phyloP scores from a whole-genome alignment of 1,140 invertebrate genomes.

The Drosophila punjabiensis region DNA sequence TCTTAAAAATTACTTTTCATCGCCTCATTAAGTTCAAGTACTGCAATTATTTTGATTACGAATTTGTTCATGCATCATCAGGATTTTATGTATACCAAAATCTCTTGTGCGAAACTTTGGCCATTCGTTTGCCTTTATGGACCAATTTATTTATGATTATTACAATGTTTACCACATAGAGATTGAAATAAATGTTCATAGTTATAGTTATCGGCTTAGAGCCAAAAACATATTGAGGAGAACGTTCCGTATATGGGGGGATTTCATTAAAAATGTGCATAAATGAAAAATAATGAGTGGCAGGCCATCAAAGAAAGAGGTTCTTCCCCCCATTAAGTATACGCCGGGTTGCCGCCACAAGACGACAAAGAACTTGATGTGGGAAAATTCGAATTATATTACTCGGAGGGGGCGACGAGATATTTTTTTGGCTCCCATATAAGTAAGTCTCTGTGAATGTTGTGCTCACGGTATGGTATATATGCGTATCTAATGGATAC shows the following conservation, averaged over 20 bases:
- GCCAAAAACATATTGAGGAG: slow-evolving; percentile 20
- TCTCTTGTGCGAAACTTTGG: slow-evolving; percentile 47
- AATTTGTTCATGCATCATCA: slow-evolving; percentile 30
- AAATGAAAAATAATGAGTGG: slow-evolving; percentile 54
- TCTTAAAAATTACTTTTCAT: neutral
- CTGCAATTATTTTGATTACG: slow-evolving; percentile 8
- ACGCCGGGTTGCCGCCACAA: slow-evolving; percentile 18
- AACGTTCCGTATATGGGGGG: neutral
- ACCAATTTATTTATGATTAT: slow-evolving; percentile 66
- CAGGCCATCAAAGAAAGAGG: slow-evolving; percentile 20
- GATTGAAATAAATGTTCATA: slow-evolving; percentile 41
- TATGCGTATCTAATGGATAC: slow-evolving; percentile 82
- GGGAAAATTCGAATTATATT: slow-evolving; percentile 43
- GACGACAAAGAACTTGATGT: slow-evolving; percentile 30
- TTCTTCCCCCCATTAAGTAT: slow-evolving; percentile 36
- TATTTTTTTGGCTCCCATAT: slow-evolving; percentile 43
- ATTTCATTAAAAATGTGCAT: slow-evolving; percentile 54
- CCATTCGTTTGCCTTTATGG: slow-evolving; percentile 49
- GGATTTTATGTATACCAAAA: slow-evolving; percentile 36
- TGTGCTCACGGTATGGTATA: neutral
- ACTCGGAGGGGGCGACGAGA: slow-evolving; percentile 7
- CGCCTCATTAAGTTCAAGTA: slow-evolving; percentile 23
- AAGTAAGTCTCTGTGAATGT: neutral
- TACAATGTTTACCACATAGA: slow-evolving; percentile 60
- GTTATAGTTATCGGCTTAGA: slow-evolving; percentile 29